Evolutionary conservation across 2,113 vertebrate genomes (phyloP).

Genomic region (Heterocephalus glaber): DNA sequence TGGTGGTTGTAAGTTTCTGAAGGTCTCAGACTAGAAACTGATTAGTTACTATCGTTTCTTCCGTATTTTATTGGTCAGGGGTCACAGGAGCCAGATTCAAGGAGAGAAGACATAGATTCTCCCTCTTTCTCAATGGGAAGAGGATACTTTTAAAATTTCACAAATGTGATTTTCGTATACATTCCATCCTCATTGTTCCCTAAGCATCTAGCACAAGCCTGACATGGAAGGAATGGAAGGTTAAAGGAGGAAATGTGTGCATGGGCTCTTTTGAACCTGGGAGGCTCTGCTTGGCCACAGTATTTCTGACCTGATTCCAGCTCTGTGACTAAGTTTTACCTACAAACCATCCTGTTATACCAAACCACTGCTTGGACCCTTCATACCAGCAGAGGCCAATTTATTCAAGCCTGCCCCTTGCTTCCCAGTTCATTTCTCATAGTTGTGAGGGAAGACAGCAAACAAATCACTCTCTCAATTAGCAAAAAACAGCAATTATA

Average conservation of each 20-base stretch:
- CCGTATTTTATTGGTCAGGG: background rate
- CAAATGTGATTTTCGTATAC: background rate
- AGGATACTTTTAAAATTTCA: background rate
- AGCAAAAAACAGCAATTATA: conserved; percentile 64
- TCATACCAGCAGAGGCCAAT: background rate
- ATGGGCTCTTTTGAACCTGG: background rate
- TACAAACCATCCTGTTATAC: background rate
- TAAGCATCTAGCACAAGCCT: background rate
- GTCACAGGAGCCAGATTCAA: background rate
- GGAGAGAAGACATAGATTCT: background rate
- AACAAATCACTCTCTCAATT: conserved; percentile 70
- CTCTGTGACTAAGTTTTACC: background rate
- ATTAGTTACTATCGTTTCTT: background rate
- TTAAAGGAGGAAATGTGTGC: background rate
- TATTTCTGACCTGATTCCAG: background rate
- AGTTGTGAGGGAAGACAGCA: conserved; percentile 51
- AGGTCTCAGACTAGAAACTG: background rate
- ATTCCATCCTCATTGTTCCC: background rate
- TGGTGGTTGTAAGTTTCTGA: background rate
- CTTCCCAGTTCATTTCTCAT: background rate
- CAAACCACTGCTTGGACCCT: background rate
- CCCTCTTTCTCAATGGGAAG: background rate
- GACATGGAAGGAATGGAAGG: background rate
- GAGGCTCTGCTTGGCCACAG: background rate
- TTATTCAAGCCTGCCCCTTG: background rate